These are phyloP conservation scores for Dunckerocampus dactyliophorus DNA, from an alignment of 2,113 vertebrate genomes.

Conservation along the genomic window DNA sequence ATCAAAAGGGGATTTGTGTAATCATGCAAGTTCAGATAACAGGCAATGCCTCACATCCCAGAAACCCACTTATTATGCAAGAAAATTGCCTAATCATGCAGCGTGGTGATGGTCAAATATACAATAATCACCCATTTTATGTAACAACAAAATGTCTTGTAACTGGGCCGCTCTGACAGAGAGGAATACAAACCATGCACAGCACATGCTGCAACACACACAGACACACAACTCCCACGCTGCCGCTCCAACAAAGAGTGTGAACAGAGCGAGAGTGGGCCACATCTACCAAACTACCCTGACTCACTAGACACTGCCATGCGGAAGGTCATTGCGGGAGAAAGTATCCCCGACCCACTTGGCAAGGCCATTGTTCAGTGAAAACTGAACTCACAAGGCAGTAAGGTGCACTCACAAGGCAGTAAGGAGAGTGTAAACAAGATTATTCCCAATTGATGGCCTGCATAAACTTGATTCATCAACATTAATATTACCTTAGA, in stretches of 20 bases:
- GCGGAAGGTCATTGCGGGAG: conserved; percentile 2
- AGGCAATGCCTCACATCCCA: conserved; percentile 11
- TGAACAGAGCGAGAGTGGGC: conserved; percentile 22
- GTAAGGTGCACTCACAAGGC: not conserved
- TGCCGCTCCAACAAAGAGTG: conserved; percentile 43
- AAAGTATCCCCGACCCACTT: not conserved
- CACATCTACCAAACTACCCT: conserved; percentile 8
- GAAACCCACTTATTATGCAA: conserved; percentile 49
- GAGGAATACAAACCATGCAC: conserved; percentile 13
- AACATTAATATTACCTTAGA: conserved; percentile 17
- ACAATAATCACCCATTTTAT: conserved; percentile 32
- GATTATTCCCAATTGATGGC: conserved; percentile 8
- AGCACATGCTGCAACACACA: not conserved
- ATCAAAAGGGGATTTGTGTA: not conserved
- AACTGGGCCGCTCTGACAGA: conserved; percentile 31
- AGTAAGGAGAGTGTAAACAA: not conserved
- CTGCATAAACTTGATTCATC: conserved; percentile 3
- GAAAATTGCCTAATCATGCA: conserved; percentile 22
- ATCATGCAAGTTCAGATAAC: conserved; percentile 11
- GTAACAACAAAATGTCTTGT: conserved; percentile 23
- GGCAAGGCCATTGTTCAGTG: not conserved
- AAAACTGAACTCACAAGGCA: not conserved
- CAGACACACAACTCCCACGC: conserved; percentile 45
- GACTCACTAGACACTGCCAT: conserved; percentile 3
- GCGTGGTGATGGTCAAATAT: conserved; percentile 9